Base-by-base conservation (phyloP, 1,140 invertebrate species). In the Drosophila pruinosa region DNA sequence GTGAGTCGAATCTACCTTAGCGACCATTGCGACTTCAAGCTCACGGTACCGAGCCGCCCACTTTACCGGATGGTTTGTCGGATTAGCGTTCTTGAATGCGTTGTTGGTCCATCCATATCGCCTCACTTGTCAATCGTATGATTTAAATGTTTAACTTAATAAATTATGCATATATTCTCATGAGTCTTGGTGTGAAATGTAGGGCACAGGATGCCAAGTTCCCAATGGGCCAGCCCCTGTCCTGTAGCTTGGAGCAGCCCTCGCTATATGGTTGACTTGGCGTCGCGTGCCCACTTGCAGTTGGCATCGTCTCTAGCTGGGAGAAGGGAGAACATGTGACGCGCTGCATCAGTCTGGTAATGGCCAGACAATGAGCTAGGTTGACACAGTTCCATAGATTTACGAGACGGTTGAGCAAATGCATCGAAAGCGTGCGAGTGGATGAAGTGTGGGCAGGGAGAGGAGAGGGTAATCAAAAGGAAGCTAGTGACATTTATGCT, bases 401-500 rank as follows among this genome's bases (percentile, higher is more conserved):
- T 52, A 7, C 28, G 8, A 17, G 28, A 15, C 17, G 5, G 41
- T n/a, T 21, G 19, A 45, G 41, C 14, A 19, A 45, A 22, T 41
- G 39, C 43, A 26, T 47, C 22, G 56, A 26, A 31, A 17, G n/a
- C 3, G 50, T 6, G 45, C 7, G 17, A n/a, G 4, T 7, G 10
- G 52, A 31, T 4, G 38, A 21, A 12, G 34, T 1, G 15, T 8
- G 36, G 2, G 17, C 7, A 10, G 19, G 10, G 21, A 12, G 17
- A 19, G 39, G 21, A 38, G 39, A 26, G 24, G 28, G 43, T 19
- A 53, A 12, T 38, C 12, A 14, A 47, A 31, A 10, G 34, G 34
- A 43, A 47, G 31, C 39, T 24, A 82, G 57, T 78, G 78, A 82
- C 79, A 70, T 82, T 83, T 83, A 83, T 83, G 79, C 79, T 83